Base-by-base conservation (phyloP, 2,888 invertebrate species). In the Syrista parreyssii region DNA sequence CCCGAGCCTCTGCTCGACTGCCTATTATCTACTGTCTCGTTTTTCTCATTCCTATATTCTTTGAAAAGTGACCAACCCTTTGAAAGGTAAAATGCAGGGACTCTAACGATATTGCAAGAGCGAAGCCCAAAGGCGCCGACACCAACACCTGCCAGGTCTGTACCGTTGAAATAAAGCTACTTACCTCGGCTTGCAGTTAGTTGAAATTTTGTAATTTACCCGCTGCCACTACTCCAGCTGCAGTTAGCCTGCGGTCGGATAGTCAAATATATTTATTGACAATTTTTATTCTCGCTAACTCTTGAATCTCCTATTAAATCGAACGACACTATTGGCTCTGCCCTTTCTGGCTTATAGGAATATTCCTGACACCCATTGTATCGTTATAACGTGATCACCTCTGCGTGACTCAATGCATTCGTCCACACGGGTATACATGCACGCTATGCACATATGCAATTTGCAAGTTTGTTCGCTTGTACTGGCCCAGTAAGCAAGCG, bases 11-110 rank as follows among this genome's bases (percentile, higher is more conserved):
- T 34, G 68, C 72, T 35, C 33, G 35, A 74, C 36, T 55, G 31
- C 55, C 30, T 32, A 55, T 55, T 55, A 55, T 55, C 40, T 23
- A 4, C n/a, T 68, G 71, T 68, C 23, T 32, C n/a, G 36, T 15
- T 55, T 40, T 69, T 79, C 75, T 76, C 76, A 78, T 78, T 79
- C 73, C 34, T 75, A 69, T 80, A 78, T 78, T 79, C 75, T 68
- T 12, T 76, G 76, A 81, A 81, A 75, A 73, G 78, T 33, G 71
- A 73, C 34, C 73, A 72, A 69, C 79, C 12, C 75, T 82, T 75
- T 78, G 79, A 82, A 75, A 78, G 79, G 74, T 81, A 82, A 82
- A 79, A 79, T 76, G 77, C 75, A 68, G 72, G 31, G 31, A 32
- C 71, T 30, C 71, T 71, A 71, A 71, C 71, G 30, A 71, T 30